These are phyloP conservation scores for Neosilurus hyrtlii DNA, from an alignment of 2,797 vertebrate species.

Conservation along the genomic window DNA sequence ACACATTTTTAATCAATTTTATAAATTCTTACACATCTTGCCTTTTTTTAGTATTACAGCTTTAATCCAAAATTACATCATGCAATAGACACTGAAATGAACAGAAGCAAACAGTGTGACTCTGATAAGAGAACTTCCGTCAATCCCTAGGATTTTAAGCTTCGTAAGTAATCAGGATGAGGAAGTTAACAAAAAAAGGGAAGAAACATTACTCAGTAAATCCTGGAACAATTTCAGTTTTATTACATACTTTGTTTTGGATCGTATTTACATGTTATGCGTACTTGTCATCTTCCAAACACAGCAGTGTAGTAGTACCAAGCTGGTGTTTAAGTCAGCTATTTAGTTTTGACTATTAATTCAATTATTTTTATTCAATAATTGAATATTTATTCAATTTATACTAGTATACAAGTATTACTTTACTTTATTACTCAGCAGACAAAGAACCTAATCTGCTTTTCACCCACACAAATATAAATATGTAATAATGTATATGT, in stretches of 20 bases:
- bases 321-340: too few species aligned
- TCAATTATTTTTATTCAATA: too few species aligned
- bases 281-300: constrained; percentile 46
- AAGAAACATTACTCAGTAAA: constrained; percentile 36
- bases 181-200: constrained; percentile 19
- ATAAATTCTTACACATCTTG: neutral
- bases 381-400: too few species aligned
- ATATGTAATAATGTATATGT: neutral
- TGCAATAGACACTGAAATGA: constrained; percentile 7
- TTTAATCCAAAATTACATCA: neutral
- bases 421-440: constrained; percentile 5
- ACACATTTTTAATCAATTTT: neutral
- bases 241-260: constrained; percentile 56
- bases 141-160: constrained; percentile 50
- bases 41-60: neutral
- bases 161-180: constrained; percentile 56
- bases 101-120: neutral
- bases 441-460: neutral
- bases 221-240: constrained; percentile 65
- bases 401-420: too few species aligned
- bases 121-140: neutral
- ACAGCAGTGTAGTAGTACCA: constrained; percentile 51
- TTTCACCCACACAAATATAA: neutral
- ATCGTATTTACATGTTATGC: constrained; percentile 47
- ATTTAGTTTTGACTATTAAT: too few species aligned